Percentiles rank a stretch among this genome's conserved stretches.
Evolutionary conservation across 2,113 vertebrate genomes (phyloP).

Genomic region (Eidolon helvum): DNA sequence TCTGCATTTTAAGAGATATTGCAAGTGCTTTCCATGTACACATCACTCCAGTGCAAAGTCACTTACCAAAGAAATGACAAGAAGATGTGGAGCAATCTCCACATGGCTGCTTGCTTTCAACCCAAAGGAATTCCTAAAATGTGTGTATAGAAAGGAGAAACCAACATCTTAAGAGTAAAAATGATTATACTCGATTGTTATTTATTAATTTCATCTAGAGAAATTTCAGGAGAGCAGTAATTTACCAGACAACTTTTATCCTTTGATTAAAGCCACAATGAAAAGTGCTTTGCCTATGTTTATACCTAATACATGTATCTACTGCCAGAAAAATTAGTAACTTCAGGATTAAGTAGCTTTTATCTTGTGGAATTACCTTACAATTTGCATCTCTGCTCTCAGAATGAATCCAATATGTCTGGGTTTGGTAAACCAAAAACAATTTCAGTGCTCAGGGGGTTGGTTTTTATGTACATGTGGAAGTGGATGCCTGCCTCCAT

Average conservation of each 20-base stretch:
- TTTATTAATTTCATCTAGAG: constrained; percentile 59
- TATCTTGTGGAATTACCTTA: constrained; percentile 58
- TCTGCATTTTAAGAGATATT: background rate
- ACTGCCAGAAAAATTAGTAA: constrained; percentile 47
- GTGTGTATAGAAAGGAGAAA: background rate
- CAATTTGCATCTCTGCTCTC: constrained; percentile 40
- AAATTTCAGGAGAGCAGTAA: constrained; percentile 50
- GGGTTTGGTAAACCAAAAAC: background rate
- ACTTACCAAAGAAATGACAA: background rate
- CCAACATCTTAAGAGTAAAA: constrained; percentile 11
- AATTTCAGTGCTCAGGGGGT: background rate
- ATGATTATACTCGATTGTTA: background rate
- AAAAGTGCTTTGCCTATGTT: constrained; percentile 30
- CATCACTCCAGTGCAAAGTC: background rate
- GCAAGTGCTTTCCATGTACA: background rate
- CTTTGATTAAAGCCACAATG: constrained; percentile 30
- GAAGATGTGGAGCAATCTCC: background rate
- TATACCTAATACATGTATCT: constrained; percentile 50
- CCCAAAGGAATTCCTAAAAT: background rate
- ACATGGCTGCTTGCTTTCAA: background rate
- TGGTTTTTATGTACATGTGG: background rate
- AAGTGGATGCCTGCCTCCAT: too few relatives aligned
- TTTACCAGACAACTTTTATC: constrained; percentile 50
- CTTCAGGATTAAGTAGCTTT: constrained; percentile 53
- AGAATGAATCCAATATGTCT: constrained; percentile 45